These are phyloP conservation scores for Miltochrista miniata DNA, from an alignment of 2,888 invertebrate genomes.

Conservation along the genomic window DNA sequence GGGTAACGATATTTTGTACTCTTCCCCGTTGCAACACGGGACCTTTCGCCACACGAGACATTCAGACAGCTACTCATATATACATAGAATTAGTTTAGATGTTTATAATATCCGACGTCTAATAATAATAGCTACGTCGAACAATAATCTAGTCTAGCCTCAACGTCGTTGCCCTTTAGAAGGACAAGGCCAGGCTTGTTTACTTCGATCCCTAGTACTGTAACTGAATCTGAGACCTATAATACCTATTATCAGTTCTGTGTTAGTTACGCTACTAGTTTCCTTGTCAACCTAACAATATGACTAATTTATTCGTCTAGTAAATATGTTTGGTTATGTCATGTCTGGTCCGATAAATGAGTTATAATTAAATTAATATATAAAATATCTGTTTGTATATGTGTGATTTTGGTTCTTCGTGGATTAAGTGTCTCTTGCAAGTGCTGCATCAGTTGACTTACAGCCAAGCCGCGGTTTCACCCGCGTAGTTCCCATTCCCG, in stretches of 20 bases:
- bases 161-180: constrained; percentile 25
- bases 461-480: too few species aligned
- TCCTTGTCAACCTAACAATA: constrained; percentile 1
- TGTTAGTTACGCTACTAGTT: not conserved
- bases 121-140: constrained; percentile 1
- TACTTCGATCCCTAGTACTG: constrained; percentile 15
- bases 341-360: not conserved
- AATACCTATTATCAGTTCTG: constrained; percentile 1
- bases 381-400: too few species aligned
- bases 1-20: too few species aligned
- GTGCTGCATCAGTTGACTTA: too few species aligned
- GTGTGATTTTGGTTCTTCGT: too few species aligned
- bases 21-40: too few species aligned
- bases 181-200: constrained; percentile 36
- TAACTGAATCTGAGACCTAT: constrained; percentile 16
- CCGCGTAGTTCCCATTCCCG: too few species aligned
- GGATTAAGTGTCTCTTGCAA: too few species aligned
- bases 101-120: not conserved
- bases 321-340: not conserved
- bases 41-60: too few species aligned
- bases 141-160: constrained; percentile 21
- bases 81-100: not conserved
- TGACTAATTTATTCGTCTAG: constrained; percentile 8
- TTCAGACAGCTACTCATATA: too few species aligned
- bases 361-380: not conserved